These are phyloP conservation scores for Macrobrachium rosenbergii DNA, from an alignment of 1,140 invertebrate genomes.

Conservation along the genomic window DNA sequence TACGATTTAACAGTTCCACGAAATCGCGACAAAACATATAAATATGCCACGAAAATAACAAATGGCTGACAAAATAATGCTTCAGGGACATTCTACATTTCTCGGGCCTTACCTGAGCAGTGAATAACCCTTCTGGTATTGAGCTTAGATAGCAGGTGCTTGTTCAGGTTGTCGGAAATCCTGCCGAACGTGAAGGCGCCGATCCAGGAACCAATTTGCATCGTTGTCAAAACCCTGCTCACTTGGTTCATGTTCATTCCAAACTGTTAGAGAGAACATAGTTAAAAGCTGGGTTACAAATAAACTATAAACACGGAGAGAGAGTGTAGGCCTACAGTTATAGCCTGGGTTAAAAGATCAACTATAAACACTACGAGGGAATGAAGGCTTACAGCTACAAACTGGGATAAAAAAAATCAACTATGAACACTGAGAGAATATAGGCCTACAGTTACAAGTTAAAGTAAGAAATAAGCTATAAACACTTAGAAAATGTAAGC, in stretches of 20 bases:
- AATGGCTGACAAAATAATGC: not conserved
- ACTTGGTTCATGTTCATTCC: slow-evolving; percentile 36
- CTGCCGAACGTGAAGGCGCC: slow-evolving; percentile 35
- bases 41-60: too few species aligned
- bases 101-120: slow-evolving; percentile 16
- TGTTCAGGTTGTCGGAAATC: slow-evolving; percentile 22
- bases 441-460: too few species aligned
- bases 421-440: too few species aligned
- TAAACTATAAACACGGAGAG: not conserved
- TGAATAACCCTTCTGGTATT: slow-evolving; percentile 40
- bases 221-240: slow-evolving; percentile 27
- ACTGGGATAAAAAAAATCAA: too few species aligned
- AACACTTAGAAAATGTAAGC: too few species aligned
- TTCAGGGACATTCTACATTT: not conserved
- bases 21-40: too few species aligned
- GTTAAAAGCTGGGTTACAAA: too few species aligned
- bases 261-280: not conserved
- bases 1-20: not conserved
- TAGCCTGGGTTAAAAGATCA: too few species aligned
- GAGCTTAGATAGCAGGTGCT: slow-evolving; percentile 5
- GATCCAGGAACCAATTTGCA: slow-evolving; percentile 22
- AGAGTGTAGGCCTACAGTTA: too few species aligned
- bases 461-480: too few species aligned
- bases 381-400: too few species aligned
- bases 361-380: too few species aligned